Percentiles rank a stretch among this genome's conserved stretches.
These are phyloP conservation scores for Osedax frankpressi DNA, from an alignment of 2,888 invertebrate species.

Conservation along the genomic window DNA sequence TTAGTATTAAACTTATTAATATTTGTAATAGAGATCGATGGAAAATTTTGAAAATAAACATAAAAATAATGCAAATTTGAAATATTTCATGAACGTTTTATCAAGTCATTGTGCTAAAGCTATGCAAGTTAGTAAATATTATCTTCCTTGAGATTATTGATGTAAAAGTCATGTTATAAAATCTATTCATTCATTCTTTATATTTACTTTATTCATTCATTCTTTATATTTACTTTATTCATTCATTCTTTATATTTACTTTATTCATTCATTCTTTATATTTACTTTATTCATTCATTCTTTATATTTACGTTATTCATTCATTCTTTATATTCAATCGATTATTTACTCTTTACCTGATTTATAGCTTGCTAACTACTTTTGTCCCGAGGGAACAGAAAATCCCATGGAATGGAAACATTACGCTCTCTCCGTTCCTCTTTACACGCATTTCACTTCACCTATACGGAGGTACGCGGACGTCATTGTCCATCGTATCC, in stretches of 20 bases:
- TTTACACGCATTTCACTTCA: conserved; percentile 92
- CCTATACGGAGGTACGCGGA: conserved; percentile 80
- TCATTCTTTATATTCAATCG: too few relatives aligned
- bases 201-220: too few relatives aligned
- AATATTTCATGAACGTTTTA: not conserved
- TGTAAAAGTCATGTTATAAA: too few relatives aligned
- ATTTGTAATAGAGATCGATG: not conserved
- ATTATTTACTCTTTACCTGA: too few relatives aligned
- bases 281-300: too few relatives aligned
- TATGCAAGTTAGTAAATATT: not conserved
- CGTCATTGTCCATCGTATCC: conserved; percentile 70
- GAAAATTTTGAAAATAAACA: not conserved
- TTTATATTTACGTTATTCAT: too few relatives aligned
- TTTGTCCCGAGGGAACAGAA: conserved; percentile 45
- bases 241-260: too few relatives aligned
- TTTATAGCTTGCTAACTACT: conserved; percentile 48
- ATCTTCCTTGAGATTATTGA: too few relatives aligned
- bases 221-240: too few relatives aligned
- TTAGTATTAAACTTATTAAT: too few relatives aligned
- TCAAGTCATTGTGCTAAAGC: not conserved
- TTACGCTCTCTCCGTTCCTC: conserved; percentile 75
- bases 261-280: too few relatives aligned
- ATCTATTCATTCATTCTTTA: too few relatives aligned
- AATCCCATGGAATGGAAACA: conserved; percentile 52
- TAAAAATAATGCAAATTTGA: not conserved